phyloP scores from a whole-genome alignment of 1,140 invertebrate genomes.

The Drosophila carrolli region DNA sequence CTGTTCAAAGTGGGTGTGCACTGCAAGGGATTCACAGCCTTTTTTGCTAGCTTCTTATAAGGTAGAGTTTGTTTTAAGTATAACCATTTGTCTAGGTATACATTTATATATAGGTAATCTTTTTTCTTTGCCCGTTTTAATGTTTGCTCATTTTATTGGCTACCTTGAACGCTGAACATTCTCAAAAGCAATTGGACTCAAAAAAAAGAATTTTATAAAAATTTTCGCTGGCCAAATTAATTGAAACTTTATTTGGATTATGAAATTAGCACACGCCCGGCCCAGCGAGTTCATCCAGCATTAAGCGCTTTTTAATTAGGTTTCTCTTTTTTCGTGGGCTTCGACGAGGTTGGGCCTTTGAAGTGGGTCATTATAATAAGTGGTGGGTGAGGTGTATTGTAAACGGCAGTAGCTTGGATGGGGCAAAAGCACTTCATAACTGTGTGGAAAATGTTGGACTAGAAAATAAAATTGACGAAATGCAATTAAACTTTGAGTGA shows the following conservation, averaged over 20 bases:
- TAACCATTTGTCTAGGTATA: too few relatives aligned
- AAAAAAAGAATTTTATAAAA: neutral
- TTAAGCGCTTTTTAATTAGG: constrained; percentile 79
- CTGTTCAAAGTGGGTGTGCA: too few relatives aligned
- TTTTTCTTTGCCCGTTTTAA: too few relatives aligned
- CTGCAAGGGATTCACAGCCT: too few relatives aligned
- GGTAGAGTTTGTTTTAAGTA: too few relatives aligned
- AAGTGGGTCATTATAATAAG: constrained; percentile 46
- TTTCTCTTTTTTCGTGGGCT: constrained; percentile 32
- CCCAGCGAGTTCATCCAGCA: constrained; percentile 47
- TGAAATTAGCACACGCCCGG: constrained; percentile 75
- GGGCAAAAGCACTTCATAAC: constrained; percentile 50
- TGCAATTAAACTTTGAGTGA: constrained; percentile 61
- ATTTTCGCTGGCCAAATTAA: constrained; percentile 62
- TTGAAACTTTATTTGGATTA: constrained; percentile 81
- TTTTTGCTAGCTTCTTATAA: too few relatives aligned
- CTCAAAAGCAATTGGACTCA: neutral
- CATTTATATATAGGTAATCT: too few relatives aligned
- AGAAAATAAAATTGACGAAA: constrained; percentile 17
- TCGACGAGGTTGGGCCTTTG: constrained; percentile 36
- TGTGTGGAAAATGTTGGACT: constrained; percentile 58
- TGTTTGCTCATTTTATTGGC: neutral
- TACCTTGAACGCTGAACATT: neutral
- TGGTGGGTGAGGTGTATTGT: neutral
- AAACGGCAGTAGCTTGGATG: neutral